Conservation (phyloP, 1,140 invertebrate species). For the Leguminivora glycinivorella region DNA sequence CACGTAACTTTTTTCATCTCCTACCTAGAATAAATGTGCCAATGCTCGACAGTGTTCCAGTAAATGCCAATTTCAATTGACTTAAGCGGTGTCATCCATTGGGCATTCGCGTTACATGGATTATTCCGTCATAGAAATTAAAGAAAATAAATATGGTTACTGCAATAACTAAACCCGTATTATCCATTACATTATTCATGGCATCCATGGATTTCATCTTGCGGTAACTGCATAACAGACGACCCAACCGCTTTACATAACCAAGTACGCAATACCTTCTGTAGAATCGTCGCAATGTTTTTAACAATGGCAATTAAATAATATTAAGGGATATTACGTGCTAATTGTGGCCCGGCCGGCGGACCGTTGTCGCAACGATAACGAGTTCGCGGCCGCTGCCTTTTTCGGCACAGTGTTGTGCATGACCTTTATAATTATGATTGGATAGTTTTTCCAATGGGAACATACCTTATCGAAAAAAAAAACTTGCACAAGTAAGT, state of each 20-base stretch:
- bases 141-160: too few relatives aligned
- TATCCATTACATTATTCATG: too few relatives aligned
- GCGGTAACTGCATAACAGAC: not conserved
- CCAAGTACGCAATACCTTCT: not conserved
- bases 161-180: too few relatives aligned
- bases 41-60: too few relatives aligned
- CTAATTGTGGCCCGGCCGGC: not conserved
- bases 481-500: too few relatives aligned
- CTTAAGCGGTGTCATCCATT: too few relatives aligned
- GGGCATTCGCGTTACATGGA: too few relatives aligned
- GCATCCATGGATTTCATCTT: too few relatives aligned
- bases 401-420: slow-evolving; percentile 2
- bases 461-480: not conserved
- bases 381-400: not conserved
- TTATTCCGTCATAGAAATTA: too few relatives aligned
- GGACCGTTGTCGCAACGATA: not conserved
- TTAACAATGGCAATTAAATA: slow-evolving; percentile 11
- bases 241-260: not conserved
- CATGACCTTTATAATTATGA: not conserved
- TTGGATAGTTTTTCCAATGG: not conserved
- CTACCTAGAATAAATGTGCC: too few relatives aligned
- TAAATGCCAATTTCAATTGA: too few relatives aligned
- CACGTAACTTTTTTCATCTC: too few relatives aligned
- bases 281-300: not conserved
- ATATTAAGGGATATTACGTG: slow-evolving; percentile 15